Base-by-base conservation (phyloP, 2,113 vertebrate genomes). In the Tylochromis polylepis region DNA sequence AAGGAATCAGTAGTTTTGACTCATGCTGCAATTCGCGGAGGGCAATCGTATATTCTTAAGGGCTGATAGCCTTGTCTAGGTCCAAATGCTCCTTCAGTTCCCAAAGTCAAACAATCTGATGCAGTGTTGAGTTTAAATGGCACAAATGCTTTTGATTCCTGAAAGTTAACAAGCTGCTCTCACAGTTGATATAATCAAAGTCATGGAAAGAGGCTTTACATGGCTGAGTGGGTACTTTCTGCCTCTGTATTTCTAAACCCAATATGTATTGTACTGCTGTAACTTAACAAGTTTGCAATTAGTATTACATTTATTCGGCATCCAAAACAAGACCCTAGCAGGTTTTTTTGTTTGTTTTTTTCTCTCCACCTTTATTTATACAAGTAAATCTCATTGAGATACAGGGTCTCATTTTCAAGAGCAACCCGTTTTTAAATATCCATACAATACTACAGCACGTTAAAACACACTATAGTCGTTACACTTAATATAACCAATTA, bases 371-470 rank as follows among this genome's bases (percentile, higher is more conserved):
- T 2, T 60, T 60, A 60, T 60, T 31, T 31, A 31, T 31, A 31
- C 27, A 60, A 27, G 5, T 31, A 60, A 18, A 60, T 31, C 15
- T 31, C 58, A 60, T 60, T 31, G 31, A 60, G 58, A 31, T 15
- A 60, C 27, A 0, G 58, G 27, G 58, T 60, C 58, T 31, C 58
- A 31, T 31, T 60, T 60, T 31, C 58, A 60, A 31, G 15, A 11
- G 0, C 18, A 15, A 29, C 58, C 1, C 10, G 58, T 60, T 4
- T 4, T 60, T 60, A 60, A 31, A 31, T 60, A 60, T 11, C 27
- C 0, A 15, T 59, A 0, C 57, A 59, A 31, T 0, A 59, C 57
- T 59, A 31, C 27, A 60, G 15, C 58, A 60, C 27, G 27, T 18
- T 59, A 31, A 10, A 59, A 27, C 24, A 58, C 24, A 58, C 1